Conservation (phyloP, 2,888 invertebrate species). For the Diplolepis rosae region DNA sequence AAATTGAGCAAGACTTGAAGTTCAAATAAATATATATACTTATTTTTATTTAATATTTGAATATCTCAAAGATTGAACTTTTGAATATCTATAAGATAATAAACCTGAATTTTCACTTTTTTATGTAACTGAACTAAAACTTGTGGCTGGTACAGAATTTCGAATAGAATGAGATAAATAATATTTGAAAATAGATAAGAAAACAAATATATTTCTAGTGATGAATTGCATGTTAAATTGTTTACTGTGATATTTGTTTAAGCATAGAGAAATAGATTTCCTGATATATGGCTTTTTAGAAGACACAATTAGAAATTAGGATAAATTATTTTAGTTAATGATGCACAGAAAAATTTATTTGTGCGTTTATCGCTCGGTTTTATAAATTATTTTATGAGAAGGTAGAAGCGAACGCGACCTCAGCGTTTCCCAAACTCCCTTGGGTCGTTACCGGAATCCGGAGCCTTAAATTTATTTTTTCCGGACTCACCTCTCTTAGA, state of each 20-base stretch:
- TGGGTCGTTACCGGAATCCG: not conserved
- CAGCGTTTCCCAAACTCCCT: constrained; percentile 17
- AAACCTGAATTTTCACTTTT: too few relatives aligned
- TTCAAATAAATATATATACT: too few relatives aligned
- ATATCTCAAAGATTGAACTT: too few relatives aligned
- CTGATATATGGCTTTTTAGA: constrained; percentile 10
- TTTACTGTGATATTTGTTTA: constrained; percentile 10
- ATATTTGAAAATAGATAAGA: too few relatives aligned
- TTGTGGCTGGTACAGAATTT: too few relatives aligned
- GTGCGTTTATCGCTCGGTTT: constrained; percentile 26
- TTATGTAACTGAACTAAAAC: too few relatives aligned
- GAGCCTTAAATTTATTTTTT: constrained; percentile 22
- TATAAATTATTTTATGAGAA: not conserved
- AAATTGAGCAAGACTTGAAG: too few relatives aligned
- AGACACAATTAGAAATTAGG: not conserved
- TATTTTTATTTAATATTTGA: too few relatives aligned
- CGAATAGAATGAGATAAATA: too few relatives aligned
- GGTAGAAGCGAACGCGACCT: constrained; percentile 1
- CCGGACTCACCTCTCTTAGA: constrained; percentile 7
- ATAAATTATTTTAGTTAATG: not conserved
- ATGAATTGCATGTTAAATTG: not conserved
- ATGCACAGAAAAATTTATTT: constrained; percentile 19
- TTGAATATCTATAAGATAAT: too few relatives aligned
- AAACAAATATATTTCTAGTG: too few relatives aligned
- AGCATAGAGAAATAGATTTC: constrained; percentile 5